Evolutionary conservation across 2,113 vertebrate genomes (phyloP).

Genomic region (Thermophis baileyi): DNA sequence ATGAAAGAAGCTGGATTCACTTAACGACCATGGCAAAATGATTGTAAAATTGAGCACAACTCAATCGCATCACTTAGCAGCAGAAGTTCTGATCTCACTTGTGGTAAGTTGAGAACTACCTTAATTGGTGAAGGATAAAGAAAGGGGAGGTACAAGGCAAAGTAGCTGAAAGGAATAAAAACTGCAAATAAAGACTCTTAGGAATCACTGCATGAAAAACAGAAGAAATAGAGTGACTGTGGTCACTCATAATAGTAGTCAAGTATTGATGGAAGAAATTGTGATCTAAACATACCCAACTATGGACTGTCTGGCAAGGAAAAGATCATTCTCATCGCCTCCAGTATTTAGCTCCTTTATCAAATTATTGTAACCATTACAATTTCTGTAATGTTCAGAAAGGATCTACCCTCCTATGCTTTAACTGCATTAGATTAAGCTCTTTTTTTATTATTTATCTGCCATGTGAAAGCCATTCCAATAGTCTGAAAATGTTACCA

Average conservation of each 20-base stretch:
- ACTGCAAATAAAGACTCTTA: not conserved
- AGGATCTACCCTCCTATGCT: not conserved
- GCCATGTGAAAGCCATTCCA: too few relatives aligned
- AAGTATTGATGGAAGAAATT: not conserved
- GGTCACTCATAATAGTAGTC: not conserved
- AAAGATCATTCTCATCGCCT: not conserved
- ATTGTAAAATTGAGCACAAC: not conserved
- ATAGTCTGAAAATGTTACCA: not conserved
- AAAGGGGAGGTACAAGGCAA: not conserved
- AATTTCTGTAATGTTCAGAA: not conserved
- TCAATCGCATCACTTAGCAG: not conserved
- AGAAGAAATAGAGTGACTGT: not conserved
- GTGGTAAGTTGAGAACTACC: not conserved
- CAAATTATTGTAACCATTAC: not conserved
- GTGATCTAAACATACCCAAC: not conserved
- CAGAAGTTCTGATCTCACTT: not conserved
- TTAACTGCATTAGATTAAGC: not conserved
- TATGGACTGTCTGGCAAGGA: not conserved
- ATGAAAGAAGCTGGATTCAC: not conserved
- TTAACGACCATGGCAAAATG: not conserved
- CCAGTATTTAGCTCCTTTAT: not conserved
- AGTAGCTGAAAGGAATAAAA: not conserved
- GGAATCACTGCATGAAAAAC: not conserved
- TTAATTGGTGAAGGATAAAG: not conserved
- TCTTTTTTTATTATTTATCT: not conserved